A percentile compares a stretch with the other conserved stretches of the same genome.
phyloP scores from a whole-genome alignment of 2,113 vertebrate genomes.

The Erythrocercus mccallii region DNA sequence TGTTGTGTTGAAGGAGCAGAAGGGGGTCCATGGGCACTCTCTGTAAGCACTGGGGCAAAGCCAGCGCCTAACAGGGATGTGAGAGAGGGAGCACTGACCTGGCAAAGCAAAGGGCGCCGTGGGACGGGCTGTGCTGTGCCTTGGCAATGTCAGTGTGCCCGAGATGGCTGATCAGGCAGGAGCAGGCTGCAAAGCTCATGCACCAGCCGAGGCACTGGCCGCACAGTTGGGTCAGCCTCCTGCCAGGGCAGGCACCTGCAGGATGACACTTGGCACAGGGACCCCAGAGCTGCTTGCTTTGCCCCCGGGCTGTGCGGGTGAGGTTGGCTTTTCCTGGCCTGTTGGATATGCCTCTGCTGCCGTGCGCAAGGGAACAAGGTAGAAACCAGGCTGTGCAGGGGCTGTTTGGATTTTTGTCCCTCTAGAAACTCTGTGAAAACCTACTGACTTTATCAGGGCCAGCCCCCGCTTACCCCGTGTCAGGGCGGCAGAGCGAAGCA shows the following conservation, averaged over 20 bases:
- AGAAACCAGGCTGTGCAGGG: background rate
- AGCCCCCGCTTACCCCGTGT: background rate
- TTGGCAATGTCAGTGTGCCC: background rate
- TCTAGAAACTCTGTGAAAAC: background rate
- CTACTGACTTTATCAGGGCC: background rate
- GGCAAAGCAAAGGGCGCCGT: background rate
- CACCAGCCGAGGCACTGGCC: background rate
- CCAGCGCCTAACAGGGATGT: rapidly evolving
- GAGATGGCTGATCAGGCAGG: background rate
- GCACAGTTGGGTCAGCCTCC: background rate
- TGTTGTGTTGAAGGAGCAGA: background rate
- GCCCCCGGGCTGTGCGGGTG: rapidly evolving
- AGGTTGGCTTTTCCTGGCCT: background rate
- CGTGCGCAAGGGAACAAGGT: background rate
- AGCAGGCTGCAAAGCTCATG: background rate
- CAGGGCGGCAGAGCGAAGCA: background rate
- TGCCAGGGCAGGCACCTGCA: background rate
- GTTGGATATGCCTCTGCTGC: background rate
- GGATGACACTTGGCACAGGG: background rate
- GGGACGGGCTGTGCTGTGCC: background rate
- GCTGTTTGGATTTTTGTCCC: background rate
- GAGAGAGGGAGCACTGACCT: background rate
- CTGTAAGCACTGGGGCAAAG: background rate
- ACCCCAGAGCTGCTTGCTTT: background rate
- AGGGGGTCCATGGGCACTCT: background rate